These are phyloP conservation scores for Eristalinus aeneus DNA, from an alignment of 2,888 invertebrate genomes.

Conservation along the genomic window DNA sequence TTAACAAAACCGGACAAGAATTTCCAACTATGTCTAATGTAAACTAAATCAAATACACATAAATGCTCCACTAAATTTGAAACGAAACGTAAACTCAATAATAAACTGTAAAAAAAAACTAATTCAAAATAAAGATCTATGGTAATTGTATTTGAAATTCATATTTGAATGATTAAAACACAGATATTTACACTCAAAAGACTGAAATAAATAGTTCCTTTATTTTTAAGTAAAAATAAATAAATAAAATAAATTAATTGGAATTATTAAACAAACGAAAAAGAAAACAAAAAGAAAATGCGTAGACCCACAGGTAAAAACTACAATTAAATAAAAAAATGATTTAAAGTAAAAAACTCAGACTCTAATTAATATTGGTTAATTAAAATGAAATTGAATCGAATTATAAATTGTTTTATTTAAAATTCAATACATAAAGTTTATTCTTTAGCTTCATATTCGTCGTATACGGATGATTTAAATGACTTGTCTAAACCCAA, in stretches of 20 bases:
- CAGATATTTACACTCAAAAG: constrained; percentile 80
- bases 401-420: constrained; percentile 34
- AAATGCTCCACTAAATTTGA: constrained; percentile 36
- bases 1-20: constrained; percentile 20
- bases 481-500: too few relatives aligned
- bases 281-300: constrained; percentile 72
- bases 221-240: constrained; percentile 80
- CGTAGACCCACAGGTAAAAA: constrained; percentile 71
- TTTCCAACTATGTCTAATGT: constrained; percentile 49
- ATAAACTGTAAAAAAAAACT: constrained; percentile 40
- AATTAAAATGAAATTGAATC: constrained; percentile 60
- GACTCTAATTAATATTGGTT: constrained; percentile 61
- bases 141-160: constrained; percentile 74
- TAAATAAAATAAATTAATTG: constrained; percentile 77
- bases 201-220: constrained; percentile 82
- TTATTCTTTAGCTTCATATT: too few relatives aligned
- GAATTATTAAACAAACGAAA: constrained; percentile 74
- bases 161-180: constrained; percentile 71
- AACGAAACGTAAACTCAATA: constrained; percentile 32
- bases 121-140: constrained; percentile 66
- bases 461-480: too few relatives aligned
- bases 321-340: constrained; percentile 56
- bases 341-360: constrained; percentile 71
- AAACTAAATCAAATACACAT: constrained; percentile 34
- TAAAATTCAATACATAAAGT: too few relatives aligned